Evolutionary conservation across 2,797 vertebrate genomes (phyloP).

Genomic region (Lateolabrax maculatus): DNA sequence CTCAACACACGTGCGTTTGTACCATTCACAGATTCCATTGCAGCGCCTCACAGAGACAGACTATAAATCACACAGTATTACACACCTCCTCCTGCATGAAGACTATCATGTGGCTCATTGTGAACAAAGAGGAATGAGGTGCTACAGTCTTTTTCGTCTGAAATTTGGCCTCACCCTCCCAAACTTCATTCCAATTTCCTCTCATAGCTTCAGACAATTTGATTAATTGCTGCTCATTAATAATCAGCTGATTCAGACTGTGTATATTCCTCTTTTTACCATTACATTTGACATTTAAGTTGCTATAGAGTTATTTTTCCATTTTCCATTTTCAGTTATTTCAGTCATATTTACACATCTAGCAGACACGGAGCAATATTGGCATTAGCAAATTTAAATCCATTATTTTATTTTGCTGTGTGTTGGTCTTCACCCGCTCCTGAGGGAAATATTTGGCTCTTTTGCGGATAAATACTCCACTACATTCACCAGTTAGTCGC

Average conservation of each 20-base stretch:
- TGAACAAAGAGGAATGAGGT: constrained; percentile 34
- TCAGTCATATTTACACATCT: background rate
- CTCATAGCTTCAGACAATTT: constrained; percentile 1
- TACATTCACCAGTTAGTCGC: no score
- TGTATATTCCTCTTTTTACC: background rate
- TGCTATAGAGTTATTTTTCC: background rate
- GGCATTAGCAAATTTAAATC: background rate
- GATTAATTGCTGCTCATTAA: background rate
- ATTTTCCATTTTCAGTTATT: background rate
- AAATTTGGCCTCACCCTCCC: constrained; percentile 17
- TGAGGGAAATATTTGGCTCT: background rate
- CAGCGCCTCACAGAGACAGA: constrained; percentile 54
- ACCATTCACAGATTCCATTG: constrained; percentile 71
- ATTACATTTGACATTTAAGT: background rate
- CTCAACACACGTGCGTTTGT: constrained; percentile 69
- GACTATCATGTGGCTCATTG: background rate
- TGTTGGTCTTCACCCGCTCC: background rate
- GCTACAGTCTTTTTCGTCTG: constrained; percentile 17
- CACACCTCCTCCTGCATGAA: constrained; percentile 42
- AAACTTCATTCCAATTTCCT: constrained; percentile 20
- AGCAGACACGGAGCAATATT: background rate
- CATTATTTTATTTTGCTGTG: no score
- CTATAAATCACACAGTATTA: constrained; percentile 58
- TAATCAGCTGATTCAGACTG: background rate
- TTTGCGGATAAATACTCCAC: background rate